Evolutionary conservation across 1,140 invertebrate species (phyloP), one percentile per base, ranked within the genome.

Genomic region (Ganaspis sp.): DNA sequence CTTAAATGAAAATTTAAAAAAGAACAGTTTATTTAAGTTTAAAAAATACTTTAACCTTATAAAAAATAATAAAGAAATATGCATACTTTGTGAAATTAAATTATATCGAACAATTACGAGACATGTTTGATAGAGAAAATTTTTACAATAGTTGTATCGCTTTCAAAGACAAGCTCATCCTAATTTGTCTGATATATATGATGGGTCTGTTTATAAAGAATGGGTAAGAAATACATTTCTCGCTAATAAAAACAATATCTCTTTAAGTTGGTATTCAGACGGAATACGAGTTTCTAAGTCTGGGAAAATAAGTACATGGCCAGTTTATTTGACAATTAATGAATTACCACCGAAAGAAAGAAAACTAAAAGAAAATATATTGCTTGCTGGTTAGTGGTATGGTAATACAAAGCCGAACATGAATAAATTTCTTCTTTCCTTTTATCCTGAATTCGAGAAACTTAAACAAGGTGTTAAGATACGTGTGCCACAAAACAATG

Each of bases 241-340:
- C 0, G 69, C 29, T 2, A 79, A 81, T 78, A 76, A 75, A 40
- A 58, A 84, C 74, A 81, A 84, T 76, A 83, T 84, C 45, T 84
- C 80, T 4, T 80, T 84, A 17, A 75, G 38, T 9, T 84, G 78
- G 77, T 84, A 85, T 71, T 86, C 85, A 11, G 87, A 90, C 71
- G 87, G 86, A 0, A 76, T 88, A 37, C 84, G 85, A 9, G 79
- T 88, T 9, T 88, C 87, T 42, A 86, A 87, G 75, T 89, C 87
- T 0, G 87, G 86, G 79, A 84, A n/a, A 78, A 77, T 82, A 23
- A 83, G 81, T 71, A 76, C 86, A 45, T 90, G 87, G 86, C 86
- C 87, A 34, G 73, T 89, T 11, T 83, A 86, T 53, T 70, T 85
- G 4, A 76, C 80, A 40, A 78, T 90, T 4, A 89, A 88, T 76